Base-by-base conservation (phyloP, 2,113 vertebrate species). In the Myotis brandtii region DNA sequence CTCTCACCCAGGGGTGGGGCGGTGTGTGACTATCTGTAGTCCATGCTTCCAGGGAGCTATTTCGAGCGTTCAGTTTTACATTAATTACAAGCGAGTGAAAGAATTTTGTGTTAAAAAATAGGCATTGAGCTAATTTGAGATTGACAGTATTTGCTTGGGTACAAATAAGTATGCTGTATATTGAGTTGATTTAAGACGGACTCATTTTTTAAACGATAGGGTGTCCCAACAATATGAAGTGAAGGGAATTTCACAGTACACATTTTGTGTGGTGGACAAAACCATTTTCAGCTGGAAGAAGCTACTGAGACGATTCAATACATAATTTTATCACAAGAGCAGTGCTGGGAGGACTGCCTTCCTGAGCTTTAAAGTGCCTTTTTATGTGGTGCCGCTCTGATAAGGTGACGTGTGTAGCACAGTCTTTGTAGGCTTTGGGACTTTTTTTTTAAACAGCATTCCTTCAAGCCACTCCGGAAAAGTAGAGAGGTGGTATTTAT, bases 1-100 rank as follows among this genome's bases (percentile, higher is more conserved):
- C 18, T 34, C 77, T 79, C 83, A 9, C 5, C 59, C 14, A 90
- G 90, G 84, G 95, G 83, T 89, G 97, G 92, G 72, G 91, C 93
- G 54, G 76, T 56, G 62, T 84, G 83, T 64, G 52, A 70, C 89
- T 89, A 18, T 89, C 94, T 46, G 1, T 66, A 85, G 69, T 66
- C 40, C 1, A 13, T 59, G 83, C 46, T 94, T 75, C 32, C 52
- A 89, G 70, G 50, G 67, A 84, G 66, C 77, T 94, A 50, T 95
- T 96, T 94, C 17, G 1, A 87, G 87, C 72, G 20, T 93, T 86
- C 40, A 2, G 2, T 96, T 95, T 93, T 93, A n/a, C 59, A 30
- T 79, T 66, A 70, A 32, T 73, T 70, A 79, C 79, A 82, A 80
- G 27, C 25, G 46, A 18, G 7, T 79, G 82, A 91, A 93, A 86